Evolutionary conservation across 2,888 invertebrate genomes (phyloP), one percentile per base, ranked within the genome.

Genomic region (Syrphus vitripennis): DNA sequence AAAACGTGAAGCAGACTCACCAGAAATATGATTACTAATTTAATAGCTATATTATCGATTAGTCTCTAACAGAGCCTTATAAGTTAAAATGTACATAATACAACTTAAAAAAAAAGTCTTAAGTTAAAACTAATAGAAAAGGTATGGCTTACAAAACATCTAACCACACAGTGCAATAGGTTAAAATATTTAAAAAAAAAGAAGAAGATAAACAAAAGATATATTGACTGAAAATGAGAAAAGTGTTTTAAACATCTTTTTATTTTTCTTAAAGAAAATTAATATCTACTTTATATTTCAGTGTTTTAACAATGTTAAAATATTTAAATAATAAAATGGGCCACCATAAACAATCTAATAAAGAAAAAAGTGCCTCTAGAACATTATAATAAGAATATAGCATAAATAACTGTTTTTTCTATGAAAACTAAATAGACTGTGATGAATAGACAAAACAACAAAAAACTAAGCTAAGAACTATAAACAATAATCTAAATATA

Each of bases 1-100:
- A n/a, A 93, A 93, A 77, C 88, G 93, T 0, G 93, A 91, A 84
- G 89, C 90, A 1, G 86, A 90, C 53, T 90, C 92, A 4, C 91
- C 92, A 7, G 93, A 93, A 80, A 88, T 89, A 29, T 91, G 31
- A 77, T 40, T n/a, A n/a, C n/a, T n/a, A 40, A 26, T 10, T 42
- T 12, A 42, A 9, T n/a, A n/a, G n/a, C n/a, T n/a, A n/a, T n/a
- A n/a, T 53, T 10, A 6, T 37, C 7, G 7, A 71, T 26, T 14
- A 42, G 6, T 6, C 50, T 14, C 24, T n/a, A n/a, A 10, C 26
- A 40, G n/a, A n/a, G n/a, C 14, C 63, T 50, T 40, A 55, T 75
- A 34, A 45, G 26, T 67, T 76, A 45, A 67, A 67, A 50, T 67
- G 67, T 48, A 50, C 34, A 67, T 65, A 65, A n/a, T 2, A 16